Percentiles rank a stretch among this genome's conserved stretches.
Conservation (phyloP, 1,140 invertebrate genomes). For the Leptinotarsa lineolata region DNA sequence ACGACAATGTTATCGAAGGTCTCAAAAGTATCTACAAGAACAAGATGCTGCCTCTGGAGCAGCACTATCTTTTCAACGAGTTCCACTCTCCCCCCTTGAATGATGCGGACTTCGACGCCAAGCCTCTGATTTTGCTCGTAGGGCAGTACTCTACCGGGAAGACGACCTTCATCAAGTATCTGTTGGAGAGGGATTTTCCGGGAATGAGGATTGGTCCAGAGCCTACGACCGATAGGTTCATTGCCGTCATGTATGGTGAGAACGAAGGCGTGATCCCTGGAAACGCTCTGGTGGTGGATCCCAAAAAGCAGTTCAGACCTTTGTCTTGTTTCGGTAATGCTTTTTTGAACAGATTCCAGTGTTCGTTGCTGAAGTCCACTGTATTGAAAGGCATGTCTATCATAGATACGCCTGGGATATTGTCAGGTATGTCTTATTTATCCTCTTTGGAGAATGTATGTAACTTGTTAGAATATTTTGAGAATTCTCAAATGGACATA, state of each 20-base stretch:
- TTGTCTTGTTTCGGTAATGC: constrained; percentile 73
- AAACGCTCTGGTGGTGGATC: constrained; percentile 75
- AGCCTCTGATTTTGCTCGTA: constrained; percentile 74
- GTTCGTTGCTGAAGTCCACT: constrained; percentile 65
- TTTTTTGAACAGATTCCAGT: constrained; percentile 77
- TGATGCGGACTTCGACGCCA: constrained; percentile 77
- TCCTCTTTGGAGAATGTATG: no score
- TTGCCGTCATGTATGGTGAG: constrained; percentile 70
- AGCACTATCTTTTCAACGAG: constrained; percentile 73
- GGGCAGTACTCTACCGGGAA: constrained; percentile 80
- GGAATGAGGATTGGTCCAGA: constrained; percentile 69
- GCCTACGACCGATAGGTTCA: constrained; percentile 75
- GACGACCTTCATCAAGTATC: constrained; percentile 73
- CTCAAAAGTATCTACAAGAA: constrained; percentile 67
- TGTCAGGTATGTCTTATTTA: constrained; percentile 59
- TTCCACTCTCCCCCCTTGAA: constrained; percentile 74
- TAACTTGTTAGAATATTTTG: no score
- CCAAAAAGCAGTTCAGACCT: constrained; percentile 71
- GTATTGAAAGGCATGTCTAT: constrained; percentile 76
- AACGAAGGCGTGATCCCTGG: constrained; percentile 71
- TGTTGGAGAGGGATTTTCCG: constrained; percentile 69
- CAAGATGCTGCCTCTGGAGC: constrained; percentile 72
- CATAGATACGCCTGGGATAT: constrained; percentile 77
- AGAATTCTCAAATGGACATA: no score
- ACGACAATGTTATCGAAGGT: constrained; percentile 57